phyloP scores from a whole-genome alignment of 2,888 invertebrate species.

The Melanargia galathea region DNA sequence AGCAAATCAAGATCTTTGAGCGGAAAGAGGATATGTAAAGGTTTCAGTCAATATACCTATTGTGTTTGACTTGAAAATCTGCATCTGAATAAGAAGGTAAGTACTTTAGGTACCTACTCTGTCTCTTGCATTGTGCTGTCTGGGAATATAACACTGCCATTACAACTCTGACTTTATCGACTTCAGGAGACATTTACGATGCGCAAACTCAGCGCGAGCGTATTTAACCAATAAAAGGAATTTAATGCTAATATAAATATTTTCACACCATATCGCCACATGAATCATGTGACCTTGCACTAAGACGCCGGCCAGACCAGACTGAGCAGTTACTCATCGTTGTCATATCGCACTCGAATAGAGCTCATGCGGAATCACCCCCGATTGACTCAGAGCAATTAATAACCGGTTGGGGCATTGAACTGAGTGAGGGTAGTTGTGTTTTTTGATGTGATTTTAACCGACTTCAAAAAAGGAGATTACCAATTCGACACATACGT shows the following conservation, averaged over 20 bases:
- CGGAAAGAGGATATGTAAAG: too few relatives aligned
- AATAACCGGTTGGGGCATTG: constrained; percentile 17
- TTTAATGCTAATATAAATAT: constrained; percentile 24
- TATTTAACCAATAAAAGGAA: constrained; percentile 14
- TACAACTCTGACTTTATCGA: constrained; percentile 3
- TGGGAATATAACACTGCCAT: not conserved
- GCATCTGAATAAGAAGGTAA: not conserved
- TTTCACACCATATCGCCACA: constrained; percentile 16
- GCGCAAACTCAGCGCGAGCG: constrained; percentile 4
- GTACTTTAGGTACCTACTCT: not conserved
- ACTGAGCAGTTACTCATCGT: constrained; percentile 39
- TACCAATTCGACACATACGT: too few relatives aligned
- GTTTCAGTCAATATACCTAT: too few relatives aligned
- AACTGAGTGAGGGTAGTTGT: constrained; percentile 1
- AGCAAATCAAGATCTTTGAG: too few relatives aligned
- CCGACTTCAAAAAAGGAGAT: too few relatives aligned
- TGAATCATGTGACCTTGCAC: constrained; percentile 45
- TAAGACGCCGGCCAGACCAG: constrained; percentile 49
- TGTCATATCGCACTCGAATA: constrained; percentile 36
- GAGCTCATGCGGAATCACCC: constrained; percentile 27
- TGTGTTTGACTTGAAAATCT: not conserved
- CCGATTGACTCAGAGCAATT: constrained; percentile 33
- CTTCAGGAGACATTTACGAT: constrained; percentile 15
- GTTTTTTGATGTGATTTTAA: not conserved
- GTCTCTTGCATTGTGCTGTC: not conserved